These are phyloP conservation scores for Miltochrista miniata DNA, from an alignment of 2,888 invertebrate species.

Conservation along the genomic window DNA sequence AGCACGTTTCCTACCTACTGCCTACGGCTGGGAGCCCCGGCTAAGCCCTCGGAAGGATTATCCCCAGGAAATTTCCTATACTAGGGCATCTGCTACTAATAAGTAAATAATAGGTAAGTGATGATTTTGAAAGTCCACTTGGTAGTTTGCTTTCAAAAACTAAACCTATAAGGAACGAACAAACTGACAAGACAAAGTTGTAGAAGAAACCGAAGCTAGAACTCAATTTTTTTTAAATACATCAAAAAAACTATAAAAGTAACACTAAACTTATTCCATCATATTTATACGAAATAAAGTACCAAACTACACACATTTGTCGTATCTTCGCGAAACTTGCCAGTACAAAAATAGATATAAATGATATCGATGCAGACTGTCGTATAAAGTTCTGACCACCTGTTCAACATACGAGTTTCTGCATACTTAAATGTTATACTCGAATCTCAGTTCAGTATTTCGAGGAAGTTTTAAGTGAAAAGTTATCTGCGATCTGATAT, in stretches of 20 bases:
- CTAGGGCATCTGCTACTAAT: too few species aligned
- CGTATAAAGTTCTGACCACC: slow-evolving; percentile 22
- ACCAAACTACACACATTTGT: not conserved
- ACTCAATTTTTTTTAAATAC: too few species aligned
- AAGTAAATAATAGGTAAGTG: too few species aligned
- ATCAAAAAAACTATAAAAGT: not conserved
- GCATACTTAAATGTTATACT: slow-evolving; percentile 21
- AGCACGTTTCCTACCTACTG: too few species aligned
- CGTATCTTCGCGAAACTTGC: not conserved
- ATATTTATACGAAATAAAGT: not conserved
- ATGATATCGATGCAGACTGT: slow-evolving; percentile 19
- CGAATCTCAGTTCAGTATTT: slow-evolving; percentile 3
- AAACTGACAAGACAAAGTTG: too few species aligned
- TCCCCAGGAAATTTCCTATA: too few species aligned
- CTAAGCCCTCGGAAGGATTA: too few species aligned
- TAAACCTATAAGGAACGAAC: too few species aligned
- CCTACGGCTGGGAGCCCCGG: too few species aligned
- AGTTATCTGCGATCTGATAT: not conserved
- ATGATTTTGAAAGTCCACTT: too few species aligned
- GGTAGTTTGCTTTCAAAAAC: too few species aligned
- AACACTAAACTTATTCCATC: not conserved
- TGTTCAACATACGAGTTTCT: slow-evolving; percentile 33
- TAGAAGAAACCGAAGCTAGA: too few species aligned
- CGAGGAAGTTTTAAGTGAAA: slow-evolving; percentile 2
- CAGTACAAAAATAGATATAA: slow-evolving; percentile 7